Percentiles rank a stretch among this genome's conserved stretches.
Conservation (phyloP, 2,888 invertebrate genomes). For the Microplitis manilae region DNA sequence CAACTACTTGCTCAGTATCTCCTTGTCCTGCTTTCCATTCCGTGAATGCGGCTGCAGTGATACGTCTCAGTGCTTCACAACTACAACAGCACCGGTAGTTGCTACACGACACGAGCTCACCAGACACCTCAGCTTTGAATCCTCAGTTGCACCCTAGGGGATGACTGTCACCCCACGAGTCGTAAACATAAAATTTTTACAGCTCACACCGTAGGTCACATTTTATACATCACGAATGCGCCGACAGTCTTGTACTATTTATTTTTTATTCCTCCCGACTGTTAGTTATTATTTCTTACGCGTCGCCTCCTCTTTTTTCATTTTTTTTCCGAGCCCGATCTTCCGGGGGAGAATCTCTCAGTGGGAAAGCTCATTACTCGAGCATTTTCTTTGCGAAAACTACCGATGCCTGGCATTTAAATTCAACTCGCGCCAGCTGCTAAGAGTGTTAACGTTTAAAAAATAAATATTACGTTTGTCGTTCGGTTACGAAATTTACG, state of each 20-base stretch:
- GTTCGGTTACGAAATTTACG: no score
- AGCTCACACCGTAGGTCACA: conserved; percentile 46
- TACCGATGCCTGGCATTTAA: conserved; percentile 49
- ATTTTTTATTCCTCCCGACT: conserved; percentile 13
- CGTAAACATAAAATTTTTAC: conserved; percentile 53
- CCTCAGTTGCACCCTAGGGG: conserved; percentile 26
- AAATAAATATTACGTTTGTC: neutral
- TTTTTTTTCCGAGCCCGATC: neutral
- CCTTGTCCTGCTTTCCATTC: conserved; percentile 8
- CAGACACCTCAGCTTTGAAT: neutral
- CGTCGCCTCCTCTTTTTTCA: neutral
- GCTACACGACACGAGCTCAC: no score
- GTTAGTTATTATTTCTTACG: no score
- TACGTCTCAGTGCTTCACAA: neutral
- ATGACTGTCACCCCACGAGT: conserved; percentile 34
- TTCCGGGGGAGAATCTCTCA: conserved; percentile 27
- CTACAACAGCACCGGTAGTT: conserved; percentile 30
- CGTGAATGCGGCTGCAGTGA: conserved; percentile 6
- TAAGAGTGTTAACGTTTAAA: conserved; percentile 26
- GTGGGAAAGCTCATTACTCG: conserved; percentile 53
- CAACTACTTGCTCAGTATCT: neutral
- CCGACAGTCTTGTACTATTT: conserved; percentile 24
- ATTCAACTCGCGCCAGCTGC: conserved; percentile 51
- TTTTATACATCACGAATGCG: conserved; percentile 49
- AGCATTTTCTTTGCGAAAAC: conserved; percentile 46